Evolutionary conservation across 2,797 vertebrate genomes (phyloP).

Genomic region (Cryptoblepharus egeriae): DNA sequence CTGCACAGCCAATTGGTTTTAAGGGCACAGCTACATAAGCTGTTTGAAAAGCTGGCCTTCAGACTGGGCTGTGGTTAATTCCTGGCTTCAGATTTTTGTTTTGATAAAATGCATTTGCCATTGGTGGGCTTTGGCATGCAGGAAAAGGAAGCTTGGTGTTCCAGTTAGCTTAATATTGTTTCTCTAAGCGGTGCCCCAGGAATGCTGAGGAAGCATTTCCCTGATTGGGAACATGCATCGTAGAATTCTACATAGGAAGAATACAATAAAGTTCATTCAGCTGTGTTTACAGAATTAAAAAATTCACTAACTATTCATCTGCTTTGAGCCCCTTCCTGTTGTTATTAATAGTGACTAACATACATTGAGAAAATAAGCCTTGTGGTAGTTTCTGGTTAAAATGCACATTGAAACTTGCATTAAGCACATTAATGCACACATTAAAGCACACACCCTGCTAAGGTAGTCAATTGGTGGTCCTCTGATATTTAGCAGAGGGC

Average conservation of each 20-base stretch:
- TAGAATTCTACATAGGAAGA: not conserved
- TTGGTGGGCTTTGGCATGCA: conserved; percentile 1
- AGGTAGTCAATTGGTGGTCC: no score
- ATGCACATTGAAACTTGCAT: no score
- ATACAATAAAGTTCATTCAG: not conserved
- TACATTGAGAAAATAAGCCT: no score
- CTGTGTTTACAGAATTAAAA: not conserved
- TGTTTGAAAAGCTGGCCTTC: not conserved
- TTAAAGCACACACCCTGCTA: no score
- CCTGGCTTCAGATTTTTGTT: not conserved
- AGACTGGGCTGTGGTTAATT: not conserved
- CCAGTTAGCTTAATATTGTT: conserved; percentile 9
- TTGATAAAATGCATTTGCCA: conserved; percentile 15
- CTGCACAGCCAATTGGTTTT: not conserved
- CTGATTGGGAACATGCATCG: not conserved
- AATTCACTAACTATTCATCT: no score
- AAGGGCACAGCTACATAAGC: not conserved
- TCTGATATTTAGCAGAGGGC: no score
- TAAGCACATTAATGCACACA: no score
- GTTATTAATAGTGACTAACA: no score
- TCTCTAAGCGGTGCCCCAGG: conserved; percentile 12
- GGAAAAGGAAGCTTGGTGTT: conserved; percentile 34
- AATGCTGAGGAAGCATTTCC: conserved; percentile 31
- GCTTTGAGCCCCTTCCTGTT: not conserved
- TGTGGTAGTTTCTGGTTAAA: no score